Conservation (phyloP, 2,113 vertebrate species). For the Azemiops feae region DNA sequence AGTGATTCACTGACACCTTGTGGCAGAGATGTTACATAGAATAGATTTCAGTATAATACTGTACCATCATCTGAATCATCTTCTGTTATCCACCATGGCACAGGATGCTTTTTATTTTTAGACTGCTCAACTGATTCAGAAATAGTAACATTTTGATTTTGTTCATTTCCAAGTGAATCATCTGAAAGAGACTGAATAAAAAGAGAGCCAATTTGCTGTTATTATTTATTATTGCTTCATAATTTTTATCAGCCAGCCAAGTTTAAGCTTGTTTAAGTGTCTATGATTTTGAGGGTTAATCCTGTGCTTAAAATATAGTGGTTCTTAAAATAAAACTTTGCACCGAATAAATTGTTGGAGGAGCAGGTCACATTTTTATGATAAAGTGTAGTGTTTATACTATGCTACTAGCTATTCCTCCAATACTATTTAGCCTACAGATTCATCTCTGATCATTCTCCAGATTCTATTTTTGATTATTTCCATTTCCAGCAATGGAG, state of each 20-base stretch:
- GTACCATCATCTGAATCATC: slow-evolving; percentile 61
- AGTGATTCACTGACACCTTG: slow-evolving; percentile 67
- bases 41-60: slow-evolving; percentile 62
- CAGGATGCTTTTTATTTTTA: slow-evolving; percentile 67
- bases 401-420: not conserved
- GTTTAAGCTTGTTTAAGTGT: not conserved
- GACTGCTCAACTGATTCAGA: slow-evolving; percentile 66
- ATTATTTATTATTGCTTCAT: not conserved
- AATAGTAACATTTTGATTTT: slow-evolving; percentile 63
- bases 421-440: not conserved
- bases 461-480: not conserved
- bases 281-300: not conserved
- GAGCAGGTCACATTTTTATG: not conserved
- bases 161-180: slow-evolving; percentile 80
- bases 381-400: not conserved
- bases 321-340: not conserved
- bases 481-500: not conserved
- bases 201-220: not conserved
- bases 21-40: slow-evolving; percentile 56
- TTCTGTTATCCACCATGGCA: slow-evolving; percentile 80
- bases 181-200: slow-evolving; percentile 87
- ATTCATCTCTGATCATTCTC: not conserved
- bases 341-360: not conserved
- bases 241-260: not conserved
- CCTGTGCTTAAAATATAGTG: not conserved